Evolutionary conservation across 2,797 vertebrate genomes (phyloP).

Genomic region (Liasis olivaceus): DNA sequence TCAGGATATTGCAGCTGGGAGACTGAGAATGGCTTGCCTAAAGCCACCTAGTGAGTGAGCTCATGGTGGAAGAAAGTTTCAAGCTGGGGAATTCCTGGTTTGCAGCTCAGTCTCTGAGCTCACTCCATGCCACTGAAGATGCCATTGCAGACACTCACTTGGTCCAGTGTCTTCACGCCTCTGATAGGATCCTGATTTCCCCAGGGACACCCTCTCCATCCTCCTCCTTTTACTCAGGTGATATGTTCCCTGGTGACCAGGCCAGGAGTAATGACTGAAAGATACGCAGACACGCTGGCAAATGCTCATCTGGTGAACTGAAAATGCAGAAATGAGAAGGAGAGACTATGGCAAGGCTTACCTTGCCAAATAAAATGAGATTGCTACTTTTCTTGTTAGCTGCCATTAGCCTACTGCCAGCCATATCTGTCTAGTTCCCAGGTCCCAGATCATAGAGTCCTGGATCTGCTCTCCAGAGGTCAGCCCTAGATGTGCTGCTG

Average conservation of each 20-base stretch:
- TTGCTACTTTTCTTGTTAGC: neutral
- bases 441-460: neutral
- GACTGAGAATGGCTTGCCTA: neutral
- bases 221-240: conserved; percentile 72
- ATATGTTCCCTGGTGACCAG: conserved; percentile 69
- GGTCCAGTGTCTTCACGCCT: conserved; percentile 49
- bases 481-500: neutral
- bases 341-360: neutral
- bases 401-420: neutral
- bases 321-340: neutral
- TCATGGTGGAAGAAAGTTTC: neutral
- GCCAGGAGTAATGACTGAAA: conserved; percentile 69
- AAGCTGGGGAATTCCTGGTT: neutral
- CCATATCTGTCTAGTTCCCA: neutral
- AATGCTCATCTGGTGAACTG: neutral
- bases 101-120: neutral
- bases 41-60: neutral
- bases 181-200: conserved; percentile 42
- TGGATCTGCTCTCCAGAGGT: neutral
- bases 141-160: conserved; percentile 54
- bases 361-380: neutral
- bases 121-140: neutral
- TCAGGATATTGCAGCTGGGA: neutral
- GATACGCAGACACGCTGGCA: conserved; percentile 49
- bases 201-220: conserved; percentile 59